Conservation (phyloP, 2,888 invertebrate genomes). For the Amphipyra tragopoginis region DNA sequence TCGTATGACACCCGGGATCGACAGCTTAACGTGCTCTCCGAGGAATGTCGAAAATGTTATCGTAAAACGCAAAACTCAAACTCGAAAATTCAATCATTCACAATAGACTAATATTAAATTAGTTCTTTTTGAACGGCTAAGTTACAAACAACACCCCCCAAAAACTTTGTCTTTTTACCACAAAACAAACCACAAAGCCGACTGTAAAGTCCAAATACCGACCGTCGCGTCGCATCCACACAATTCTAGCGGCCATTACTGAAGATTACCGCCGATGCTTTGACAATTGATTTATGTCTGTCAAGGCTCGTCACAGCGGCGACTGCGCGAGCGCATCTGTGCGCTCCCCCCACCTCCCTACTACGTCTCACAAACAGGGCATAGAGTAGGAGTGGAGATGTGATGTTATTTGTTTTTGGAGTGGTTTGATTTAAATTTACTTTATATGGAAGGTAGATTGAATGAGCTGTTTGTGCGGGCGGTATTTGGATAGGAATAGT, state of each 20-base stretch:
- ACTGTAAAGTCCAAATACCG: not conserved
- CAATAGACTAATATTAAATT: no score
- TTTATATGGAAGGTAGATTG: no score
- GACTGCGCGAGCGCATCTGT: slow-evolving; percentile 85
- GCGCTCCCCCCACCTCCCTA: slow-evolving; percentile 53
- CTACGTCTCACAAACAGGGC: slow-evolving; percentile 67
- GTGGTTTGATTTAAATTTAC: slow-evolving; percentile 3
- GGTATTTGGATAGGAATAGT: no score
- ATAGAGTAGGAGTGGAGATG: slow-evolving; percentile 66
- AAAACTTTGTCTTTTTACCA: no score
- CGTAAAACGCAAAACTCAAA: no score
- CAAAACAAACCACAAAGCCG: not conserved
- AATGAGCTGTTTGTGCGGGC: no score
- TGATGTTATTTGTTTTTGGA: slow-evolving; percentile 28
- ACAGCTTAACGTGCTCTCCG: no score
- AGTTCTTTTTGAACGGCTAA: no score
- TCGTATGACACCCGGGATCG: no score
- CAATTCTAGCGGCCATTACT: slow-evolving; percentile 75
- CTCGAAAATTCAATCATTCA: no score
- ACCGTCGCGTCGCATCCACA: slow-evolving; percentile 68
- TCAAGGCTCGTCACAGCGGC: slow-evolving; percentile 87
- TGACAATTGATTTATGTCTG: slow-evolving; percentile 90
- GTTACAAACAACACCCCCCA: no score
- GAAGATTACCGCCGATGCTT: slow-evolving; percentile 83
- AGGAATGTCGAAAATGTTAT: no score